Conservation (phyloP, 2,888 invertebrate genomes). For the Brachycybe producta region DNA sequence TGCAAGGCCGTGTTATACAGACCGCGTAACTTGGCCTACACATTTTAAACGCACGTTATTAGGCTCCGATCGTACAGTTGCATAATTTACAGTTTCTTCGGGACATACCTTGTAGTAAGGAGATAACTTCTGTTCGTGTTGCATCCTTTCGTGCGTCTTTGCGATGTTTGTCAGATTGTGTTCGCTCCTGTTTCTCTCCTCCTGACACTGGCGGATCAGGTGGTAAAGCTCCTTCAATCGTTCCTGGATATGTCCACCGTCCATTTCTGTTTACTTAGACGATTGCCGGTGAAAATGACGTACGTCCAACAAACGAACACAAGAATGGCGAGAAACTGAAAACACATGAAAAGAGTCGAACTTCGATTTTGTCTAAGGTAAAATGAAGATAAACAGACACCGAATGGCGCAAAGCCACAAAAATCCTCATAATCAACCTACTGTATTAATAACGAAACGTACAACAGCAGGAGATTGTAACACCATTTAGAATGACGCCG, state of each 20-base stretch:
- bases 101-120: constrained; percentile 41
- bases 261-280: constrained; percentile 11
- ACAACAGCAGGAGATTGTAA: too few relatives aligned
- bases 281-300: neutral
- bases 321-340: neutral
- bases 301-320: constrained; percentile 3
- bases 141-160: constrained; percentile 55
- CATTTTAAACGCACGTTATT: constrained; percentile 24
- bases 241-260: constrained; percentile 45
- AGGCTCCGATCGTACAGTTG: too few relatives aligned
- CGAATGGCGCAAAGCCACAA: too few relatives aligned
- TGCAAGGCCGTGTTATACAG: constrained; percentile 64
- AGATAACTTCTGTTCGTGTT: constrained; percentile 35
- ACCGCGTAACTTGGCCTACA: constrained; percentile 59
- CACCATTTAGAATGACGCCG: too few relatives aligned
- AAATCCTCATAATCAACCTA: too few relatives aligned
- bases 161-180: constrained; percentile 63
- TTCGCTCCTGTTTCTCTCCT: constrained; percentile 64
- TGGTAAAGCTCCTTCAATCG: constrained; percentile 61
- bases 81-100: neutral
- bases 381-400: too few relatives aligned
- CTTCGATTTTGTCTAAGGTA: too few relatives aligned
- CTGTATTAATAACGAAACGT: too few relatives aligned
- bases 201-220: constrained; percentile 66
- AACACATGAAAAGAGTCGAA: too few relatives aligned